A percentile compares a stretch with the other conserved stretches of the same genome.
Conservation (phyloP, 2,797 vertebrate species). For the Pantherophis vulpinus region DNA sequence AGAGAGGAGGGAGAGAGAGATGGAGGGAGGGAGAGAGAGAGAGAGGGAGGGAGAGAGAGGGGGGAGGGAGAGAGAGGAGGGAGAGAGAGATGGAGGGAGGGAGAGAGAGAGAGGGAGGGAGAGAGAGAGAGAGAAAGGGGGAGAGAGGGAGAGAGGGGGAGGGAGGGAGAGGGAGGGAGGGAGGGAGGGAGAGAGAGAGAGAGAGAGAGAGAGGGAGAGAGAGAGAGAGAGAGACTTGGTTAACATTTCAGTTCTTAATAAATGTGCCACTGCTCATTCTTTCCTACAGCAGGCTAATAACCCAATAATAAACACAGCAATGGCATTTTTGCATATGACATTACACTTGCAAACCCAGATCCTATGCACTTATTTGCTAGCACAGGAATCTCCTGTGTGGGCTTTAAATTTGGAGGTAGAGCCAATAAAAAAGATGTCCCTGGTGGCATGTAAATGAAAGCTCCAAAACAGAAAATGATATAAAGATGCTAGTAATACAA, state of each 20-base stretch:
- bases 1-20: fast-evolving
- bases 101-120: no score
- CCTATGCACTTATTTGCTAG: constrained; percentile 7
- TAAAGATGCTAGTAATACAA: not conserved
- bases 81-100: fast-evolving
- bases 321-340: constrained; percentile 2
- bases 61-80: no score
- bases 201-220: no score
- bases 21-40: no score
- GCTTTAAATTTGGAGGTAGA: not conserved
- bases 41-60: no score
- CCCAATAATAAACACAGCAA: not conserved
- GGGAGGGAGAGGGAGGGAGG: no score
- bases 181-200: no score
- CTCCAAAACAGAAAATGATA: not conserved
- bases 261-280: constrained; percentile 1
- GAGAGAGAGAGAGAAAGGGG: fast-evolving
- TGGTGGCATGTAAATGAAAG: not conserved
- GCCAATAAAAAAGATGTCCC: not conserved
- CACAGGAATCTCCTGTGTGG: not conserved
- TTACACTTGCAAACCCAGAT: not conserved
- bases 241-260: not conserved
- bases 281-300: not conserved
- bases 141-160: not conserved
- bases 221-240: not conserved